Evolutionary conservation across 2,797 vertebrate genomes (phyloP).

Genomic region (Enteromius mattozi): DNA sequence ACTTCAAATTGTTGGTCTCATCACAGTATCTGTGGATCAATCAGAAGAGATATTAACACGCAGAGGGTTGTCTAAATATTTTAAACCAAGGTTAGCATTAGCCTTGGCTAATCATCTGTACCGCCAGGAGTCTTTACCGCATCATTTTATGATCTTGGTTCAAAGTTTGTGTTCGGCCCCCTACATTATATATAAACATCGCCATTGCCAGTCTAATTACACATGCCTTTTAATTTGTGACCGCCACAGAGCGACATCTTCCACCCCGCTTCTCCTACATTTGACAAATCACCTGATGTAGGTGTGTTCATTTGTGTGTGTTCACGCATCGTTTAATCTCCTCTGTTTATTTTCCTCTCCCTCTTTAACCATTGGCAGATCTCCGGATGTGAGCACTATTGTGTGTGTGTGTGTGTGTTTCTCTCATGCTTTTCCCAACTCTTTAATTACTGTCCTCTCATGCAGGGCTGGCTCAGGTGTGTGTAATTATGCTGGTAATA

Average conservation of each 20-base stretch:
- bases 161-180: conserved; percentile 39
- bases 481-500: conserved; percentile 82
- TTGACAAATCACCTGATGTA: conserved; percentile 47
- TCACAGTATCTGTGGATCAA: conserved; percentile 4
- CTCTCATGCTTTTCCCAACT: conserved; percentile 47
- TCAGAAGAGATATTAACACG: background rate
- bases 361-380: conserved; percentile 54
- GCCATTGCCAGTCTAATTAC: conserved; percentile 44
- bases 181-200: conserved; percentile 45
- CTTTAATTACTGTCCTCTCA: conserved; percentile 64
- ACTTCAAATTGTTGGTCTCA: conserved; percentile 8
- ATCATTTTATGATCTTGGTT: conserved; percentile 44
- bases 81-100: conserved; percentile 52
- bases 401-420: conserved; percentile 21
- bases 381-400: conserved; percentile 15
- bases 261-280: conserved; percentile 26
- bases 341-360: conserved; percentile 51
- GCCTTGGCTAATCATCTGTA: conserved; percentile 50
- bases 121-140: conserved; percentile 43
- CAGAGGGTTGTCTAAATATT: conserved; percentile 38
- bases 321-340: conserved; percentile 40
- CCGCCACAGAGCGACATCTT: conserved; percentile 39
- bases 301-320: conserved; percentile 35
- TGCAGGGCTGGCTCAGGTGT: conserved; percentile 75
- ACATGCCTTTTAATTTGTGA: conserved; percentile 48